Evolutionary conservation across 2,113 vertebrate species (phyloP).

Genomic region (Coturnix japonica): DNA sequence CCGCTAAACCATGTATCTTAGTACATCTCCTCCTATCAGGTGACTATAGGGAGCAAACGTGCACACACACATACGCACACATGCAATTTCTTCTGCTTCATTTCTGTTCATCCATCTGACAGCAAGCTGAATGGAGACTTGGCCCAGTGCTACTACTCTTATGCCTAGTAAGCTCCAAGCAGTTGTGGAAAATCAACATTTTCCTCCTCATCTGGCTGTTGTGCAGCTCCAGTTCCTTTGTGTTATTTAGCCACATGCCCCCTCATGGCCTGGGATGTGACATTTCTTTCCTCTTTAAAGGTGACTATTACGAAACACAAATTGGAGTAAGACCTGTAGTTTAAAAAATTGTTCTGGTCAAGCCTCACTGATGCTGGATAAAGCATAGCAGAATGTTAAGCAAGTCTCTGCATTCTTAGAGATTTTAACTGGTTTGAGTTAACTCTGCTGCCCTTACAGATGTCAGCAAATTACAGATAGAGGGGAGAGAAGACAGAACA

Average conservation of each 20-base stretch:
- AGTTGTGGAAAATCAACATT: neutral
- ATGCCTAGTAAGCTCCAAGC: neutral
- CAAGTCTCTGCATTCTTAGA: neutral
- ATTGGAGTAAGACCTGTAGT: neutral
- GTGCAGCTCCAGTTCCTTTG: neutral
- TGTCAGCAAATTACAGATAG: neutral
- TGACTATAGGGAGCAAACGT: too few relatives aligned
- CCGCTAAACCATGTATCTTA: too few relatives aligned
- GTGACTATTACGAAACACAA: neutral
- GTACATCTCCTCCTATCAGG: too few relatives aligned
- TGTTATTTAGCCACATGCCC: neutral
- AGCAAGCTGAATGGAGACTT: neutral
- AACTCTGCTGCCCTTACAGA: neutral
- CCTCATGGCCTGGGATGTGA: neutral
- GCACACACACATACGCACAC: neutral
- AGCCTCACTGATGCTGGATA: neutral
- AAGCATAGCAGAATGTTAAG: neutral
- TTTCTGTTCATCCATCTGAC: neutral
- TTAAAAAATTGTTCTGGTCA: neutral
- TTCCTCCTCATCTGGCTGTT: neutral
- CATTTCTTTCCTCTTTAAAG: slow-evolving; percentile 25
- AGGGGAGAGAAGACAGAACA: neutral
- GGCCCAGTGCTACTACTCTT: neutral
- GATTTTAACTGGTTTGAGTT: neutral
- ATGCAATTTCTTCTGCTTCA: neutral